Evolutionary conservation across 2,888 invertebrate species (phyloP), one percentile per base, ranked within the genome.

Genomic region (Resseliella maxima): DNA sequence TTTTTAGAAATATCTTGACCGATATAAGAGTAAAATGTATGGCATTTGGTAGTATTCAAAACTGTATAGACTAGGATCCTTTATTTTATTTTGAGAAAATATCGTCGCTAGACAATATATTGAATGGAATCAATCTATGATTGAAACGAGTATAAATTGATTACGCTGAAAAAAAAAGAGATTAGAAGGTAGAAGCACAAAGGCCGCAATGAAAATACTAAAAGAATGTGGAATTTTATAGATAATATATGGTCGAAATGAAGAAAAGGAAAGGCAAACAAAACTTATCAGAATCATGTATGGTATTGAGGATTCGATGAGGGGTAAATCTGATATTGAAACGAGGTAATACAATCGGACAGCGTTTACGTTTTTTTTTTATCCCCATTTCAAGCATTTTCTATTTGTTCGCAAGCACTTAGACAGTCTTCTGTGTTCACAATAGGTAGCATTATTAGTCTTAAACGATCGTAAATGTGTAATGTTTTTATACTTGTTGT

Each of bases 381-480:
- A n/a, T 59, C 31, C 15, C 31, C 15, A n/a, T 72, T 72, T 72
- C 27, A 15, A 35, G 72, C 72, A n/a, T 72, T 72, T 35, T 2
- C 12, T 72, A 35, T 72, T 72, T 72, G n/a, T 72, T 72, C 72
- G 72, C 31, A 27, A 35, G 72, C 72, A 72, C 72, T 72, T 72
- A 72, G 72, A 72, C 72, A 31, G 31, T 72, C 3, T 35, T 72
- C 31, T 12, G 35, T 72, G 72, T 18, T 27, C 72, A 72, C 72
- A 72, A 72, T 72, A 72, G 72, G 72, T 72, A 72, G 35, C 72
- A 72, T 72, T 72, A 72, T 72, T 72, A 72, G 72, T 72, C 72
- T 72, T 72, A 72, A 72, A 72, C 72, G 72, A 72, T 72, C 31
- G 72, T 72, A 31, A 72, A 72, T 72, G 72, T 72, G 10, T 27